phyloP scores from a whole-genome alignment of 2,797 vertebrate genomes.

The Sebastolobus altivelis region DNA sequence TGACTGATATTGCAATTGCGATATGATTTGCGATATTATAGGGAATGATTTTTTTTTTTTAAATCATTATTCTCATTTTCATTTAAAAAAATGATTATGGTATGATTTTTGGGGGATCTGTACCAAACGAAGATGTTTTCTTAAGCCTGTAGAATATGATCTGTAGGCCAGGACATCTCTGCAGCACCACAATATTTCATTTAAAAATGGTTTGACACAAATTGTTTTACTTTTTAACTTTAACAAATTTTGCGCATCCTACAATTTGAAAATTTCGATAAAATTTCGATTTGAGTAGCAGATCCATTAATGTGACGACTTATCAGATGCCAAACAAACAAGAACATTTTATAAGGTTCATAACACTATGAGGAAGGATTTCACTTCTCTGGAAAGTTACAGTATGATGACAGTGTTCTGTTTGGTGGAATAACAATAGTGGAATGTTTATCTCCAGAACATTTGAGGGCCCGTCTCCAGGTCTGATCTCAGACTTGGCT shows the following conservation, averaged over 20 bases:
- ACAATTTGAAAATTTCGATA: accelerated
- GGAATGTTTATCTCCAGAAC: conserved; percentile 6
- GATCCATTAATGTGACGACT: not conserved
- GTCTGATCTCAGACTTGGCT: conserved; percentile 18
- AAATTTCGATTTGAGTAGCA: not conserved
- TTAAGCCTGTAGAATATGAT: not conserved
- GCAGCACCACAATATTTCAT: not conserved
- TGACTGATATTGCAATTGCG: not conserved
- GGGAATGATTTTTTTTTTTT: not conserved
- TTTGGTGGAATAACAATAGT: conserved; percentile 7
- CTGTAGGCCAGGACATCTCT: not conserved
- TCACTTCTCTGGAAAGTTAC: not conserved
- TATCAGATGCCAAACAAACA: not conserved
- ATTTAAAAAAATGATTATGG: not conserved
- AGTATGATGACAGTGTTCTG: not conserved
- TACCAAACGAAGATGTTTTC: not conserved
- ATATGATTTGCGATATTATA: not conserved
- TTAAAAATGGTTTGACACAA: too few species aligned
- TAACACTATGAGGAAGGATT: not conserved
- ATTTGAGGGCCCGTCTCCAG: conserved; percentile 4
- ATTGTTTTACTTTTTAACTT: not conserved
- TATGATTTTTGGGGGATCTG: not conserved
- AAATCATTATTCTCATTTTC: too few species aligned
- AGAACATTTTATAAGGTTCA: not conserved
- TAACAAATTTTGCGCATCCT: not conserved